Evolutionary conservation across 2,113 vertebrate species (phyloP).

Genomic region (Scartelaos histophorus): DNA sequence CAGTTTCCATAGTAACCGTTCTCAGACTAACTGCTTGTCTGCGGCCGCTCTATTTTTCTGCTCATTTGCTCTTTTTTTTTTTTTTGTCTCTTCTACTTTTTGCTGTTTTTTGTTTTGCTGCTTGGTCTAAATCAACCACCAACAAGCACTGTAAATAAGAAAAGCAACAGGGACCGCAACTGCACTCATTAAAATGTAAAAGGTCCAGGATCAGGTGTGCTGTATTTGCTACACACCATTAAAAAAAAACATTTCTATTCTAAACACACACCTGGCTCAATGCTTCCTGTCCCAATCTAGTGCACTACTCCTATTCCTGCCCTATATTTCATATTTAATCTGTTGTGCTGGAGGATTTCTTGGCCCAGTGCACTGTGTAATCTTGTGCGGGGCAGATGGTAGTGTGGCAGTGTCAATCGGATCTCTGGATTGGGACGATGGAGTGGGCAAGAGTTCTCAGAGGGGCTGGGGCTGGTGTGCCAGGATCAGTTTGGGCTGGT

Average conservation of each 20-base stretch:
- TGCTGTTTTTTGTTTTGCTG: slow-evolving; percentile 21
- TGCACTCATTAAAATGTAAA: slow-evolving; percentile 26
- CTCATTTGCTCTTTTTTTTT: slow-evolving; percentile 42
- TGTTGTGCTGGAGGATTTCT: slow-evolving; percentile 66
- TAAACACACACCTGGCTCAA: slow-evolving; percentile 1
- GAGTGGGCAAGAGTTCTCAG: slow-evolving; percentile 45
- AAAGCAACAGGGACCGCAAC: slow-evolving; percentile 16
- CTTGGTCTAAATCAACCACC: slow-evolving; percentile 23
- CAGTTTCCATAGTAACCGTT: slow-evolving; percentile 79
- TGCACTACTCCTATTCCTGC: slow-evolving; percentile 55
- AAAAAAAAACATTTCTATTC: slow-evolving; percentile 1
- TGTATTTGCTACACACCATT: neutral
- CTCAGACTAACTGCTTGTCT: slow-evolving; percentile 57
- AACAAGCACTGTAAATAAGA: slow-evolving; percentile 19
- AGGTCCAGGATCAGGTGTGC: slow-evolving; percentile 1
- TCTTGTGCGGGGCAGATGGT: slow-evolving; percentile 73
- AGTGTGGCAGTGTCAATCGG: slow-evolving; percentile 56
- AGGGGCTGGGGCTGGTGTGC: slow-evolving; percentile 10
- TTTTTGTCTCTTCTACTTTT: slow-evolving; percentile 24
- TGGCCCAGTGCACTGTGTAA: slow-evolving; percentile 66
- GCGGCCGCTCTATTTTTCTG: slow-evolving; percentile 29
- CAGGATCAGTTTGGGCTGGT: slow-evolving; percentile 46
- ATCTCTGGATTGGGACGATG: slow-evolving; percentile 57
- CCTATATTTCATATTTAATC: slow-evolving; percentile 79
- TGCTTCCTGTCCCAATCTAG: slow-evolving; percentile 35